Conservation (phyloP, 2,797 vertebrate species). For the Xenopus petersii region DNA sequence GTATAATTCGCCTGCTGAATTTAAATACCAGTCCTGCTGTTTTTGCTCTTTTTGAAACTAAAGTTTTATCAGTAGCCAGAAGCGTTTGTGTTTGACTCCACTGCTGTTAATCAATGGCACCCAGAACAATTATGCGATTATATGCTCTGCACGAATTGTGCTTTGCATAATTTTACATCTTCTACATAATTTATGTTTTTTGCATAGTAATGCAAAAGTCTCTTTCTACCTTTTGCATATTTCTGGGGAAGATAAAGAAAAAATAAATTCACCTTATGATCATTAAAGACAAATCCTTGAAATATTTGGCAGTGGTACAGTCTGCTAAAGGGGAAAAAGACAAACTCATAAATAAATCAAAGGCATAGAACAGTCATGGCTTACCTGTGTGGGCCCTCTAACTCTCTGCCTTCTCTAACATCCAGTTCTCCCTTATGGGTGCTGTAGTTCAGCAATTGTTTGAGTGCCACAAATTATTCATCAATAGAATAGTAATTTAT, state of each 20-base stretch:
- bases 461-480: too few relatives aligned
- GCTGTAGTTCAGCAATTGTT: too few relatives aligned
- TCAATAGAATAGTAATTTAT: too few relatives aligned
- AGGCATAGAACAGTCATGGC: not conserved
- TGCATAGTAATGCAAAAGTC: slow-evolving; percentile 49
- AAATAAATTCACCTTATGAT: slow-evolving; percentile 41
- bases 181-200: slow-evolving; percentile 54
- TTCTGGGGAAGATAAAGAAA: slow-evolving; percentile 45
- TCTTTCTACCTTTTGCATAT: slow-evolving; percentile 39
- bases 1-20: slow-evolving; percentile 36
- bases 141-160: slow-evolving; percentile 44
- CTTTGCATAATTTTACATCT: slow-evolving; percentile 57
- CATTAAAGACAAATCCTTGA: slow-evolving; percentile 49
- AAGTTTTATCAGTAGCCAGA: slow-evolving; percentile 49
- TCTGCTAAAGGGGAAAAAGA: slow-evolving; percentile 50
- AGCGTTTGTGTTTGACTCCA: slow-evolving; percentile 48
- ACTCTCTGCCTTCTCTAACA: too few relatives aligned
- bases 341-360: slow-evolving; percentile 19
- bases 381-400: too few relatives aligned
- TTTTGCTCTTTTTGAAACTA: slow-evolving; percentile 41
- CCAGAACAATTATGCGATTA: slow-evolving; percentile 22
- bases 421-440: too few relatives aligned
- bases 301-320: slow-evolving; percentile 51
- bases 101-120: slow-evolving; percentile 50
- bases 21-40: slow-evolving; percentile 38